Evolutionary conservation across 2,888 invertebrate species (phyloP).

Genomic region (Teleogryllus oceanicus): DNA sequence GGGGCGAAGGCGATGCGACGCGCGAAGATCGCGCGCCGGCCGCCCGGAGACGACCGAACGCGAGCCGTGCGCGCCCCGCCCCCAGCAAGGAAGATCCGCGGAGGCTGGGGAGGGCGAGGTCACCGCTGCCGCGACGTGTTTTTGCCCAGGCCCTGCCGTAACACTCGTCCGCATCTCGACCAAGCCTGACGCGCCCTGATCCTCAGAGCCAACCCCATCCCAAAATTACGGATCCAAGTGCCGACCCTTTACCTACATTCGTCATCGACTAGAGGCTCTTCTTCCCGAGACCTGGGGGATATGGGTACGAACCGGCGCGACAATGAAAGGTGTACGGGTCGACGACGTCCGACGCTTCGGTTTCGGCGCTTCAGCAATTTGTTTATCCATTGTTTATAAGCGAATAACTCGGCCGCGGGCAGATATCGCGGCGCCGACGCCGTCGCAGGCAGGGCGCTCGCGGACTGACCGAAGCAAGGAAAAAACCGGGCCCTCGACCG

Average conservation of each 20-base stretch:
- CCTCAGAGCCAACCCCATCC: conserved; percentile 72
- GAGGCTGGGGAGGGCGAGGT: neutral
- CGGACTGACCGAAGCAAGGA: too few relatives aligned
- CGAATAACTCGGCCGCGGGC: too few relatives aligned
- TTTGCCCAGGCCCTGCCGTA: conserved; percentile 23
- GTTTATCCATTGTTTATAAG: too few relatives aligned
- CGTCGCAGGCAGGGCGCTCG: too few relatives aligned
- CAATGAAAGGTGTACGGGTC: too few relatives aligned
- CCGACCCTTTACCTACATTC: conserved; percentile 67
- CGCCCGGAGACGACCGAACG: too few relatives aligned
- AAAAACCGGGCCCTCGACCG: too few relatives aligned
- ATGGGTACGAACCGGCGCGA: conserved; percentile 61
- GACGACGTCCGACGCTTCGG: too few relatives aligned
- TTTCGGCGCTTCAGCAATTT: too few relatives aligned
- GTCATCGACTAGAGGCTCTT: conserved; percentile 65
- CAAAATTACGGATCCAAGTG: conserved; percentile 64
- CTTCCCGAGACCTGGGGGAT: conserved; percentile 74
- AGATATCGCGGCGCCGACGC: too few relatives aligned
- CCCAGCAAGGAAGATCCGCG: neutral
- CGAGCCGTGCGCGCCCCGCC: neutral
- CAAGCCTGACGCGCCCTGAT: conserved; percentile 59
- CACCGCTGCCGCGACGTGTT: neutral
- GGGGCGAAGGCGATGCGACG: neutral
- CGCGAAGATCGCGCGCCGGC: neutral
- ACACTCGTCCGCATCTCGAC: conserved; percentile 48